Percentiles rank a stretch among this genome's conserved stretches.
Conservation (phyloP, 2,113 vertebrate genomes). For the Platysternon megacephalum region DNA sequence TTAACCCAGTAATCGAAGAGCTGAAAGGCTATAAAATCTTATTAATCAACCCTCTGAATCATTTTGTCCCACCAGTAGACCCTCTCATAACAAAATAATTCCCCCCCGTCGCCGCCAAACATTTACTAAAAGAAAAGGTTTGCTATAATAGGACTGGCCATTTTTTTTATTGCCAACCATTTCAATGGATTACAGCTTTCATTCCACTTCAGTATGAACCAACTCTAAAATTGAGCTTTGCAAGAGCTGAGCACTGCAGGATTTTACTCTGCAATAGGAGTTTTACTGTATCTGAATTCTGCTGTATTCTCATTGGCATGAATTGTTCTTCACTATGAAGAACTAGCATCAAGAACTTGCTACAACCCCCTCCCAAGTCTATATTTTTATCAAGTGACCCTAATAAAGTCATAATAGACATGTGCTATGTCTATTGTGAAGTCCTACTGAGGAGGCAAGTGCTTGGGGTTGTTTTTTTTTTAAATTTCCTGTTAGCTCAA, state of each 20-base stretch:
- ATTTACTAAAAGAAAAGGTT: background rate
- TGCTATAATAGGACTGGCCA: background rate
- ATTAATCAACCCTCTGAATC: background rate
- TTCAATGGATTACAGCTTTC: slow-evolving; percentile 10
- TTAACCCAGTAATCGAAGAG: background rate
- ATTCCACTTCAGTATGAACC: slow-evolving; percentile 35
- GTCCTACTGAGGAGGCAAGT: background rate
- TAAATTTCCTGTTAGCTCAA: background rate
- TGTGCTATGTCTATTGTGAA: background rate
- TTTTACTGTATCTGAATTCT: slow-evolving; percentile 29
- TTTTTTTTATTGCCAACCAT: background rate
- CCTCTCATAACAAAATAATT: background rate
- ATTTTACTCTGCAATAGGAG: background rate
- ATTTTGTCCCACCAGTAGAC: background rate
- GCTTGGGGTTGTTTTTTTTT: background rate
- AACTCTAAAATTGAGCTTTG: slow-evolving; percentile 30
- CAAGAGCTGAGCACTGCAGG: background rate
- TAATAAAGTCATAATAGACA: background rate
- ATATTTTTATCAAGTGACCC: background rate
- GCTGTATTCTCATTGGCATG: background rate
- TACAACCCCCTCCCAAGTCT: background rate
- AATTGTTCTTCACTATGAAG: background rate
- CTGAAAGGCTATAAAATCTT: background rate
- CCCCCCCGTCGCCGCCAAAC: fast-evolving
- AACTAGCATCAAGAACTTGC: background rate